These are phyloP conservation scores for Tychaedon coryphoeus DNA, from an alignment of 2,113 vertebrate genomes.

Conservation along the genomic window DNA sequence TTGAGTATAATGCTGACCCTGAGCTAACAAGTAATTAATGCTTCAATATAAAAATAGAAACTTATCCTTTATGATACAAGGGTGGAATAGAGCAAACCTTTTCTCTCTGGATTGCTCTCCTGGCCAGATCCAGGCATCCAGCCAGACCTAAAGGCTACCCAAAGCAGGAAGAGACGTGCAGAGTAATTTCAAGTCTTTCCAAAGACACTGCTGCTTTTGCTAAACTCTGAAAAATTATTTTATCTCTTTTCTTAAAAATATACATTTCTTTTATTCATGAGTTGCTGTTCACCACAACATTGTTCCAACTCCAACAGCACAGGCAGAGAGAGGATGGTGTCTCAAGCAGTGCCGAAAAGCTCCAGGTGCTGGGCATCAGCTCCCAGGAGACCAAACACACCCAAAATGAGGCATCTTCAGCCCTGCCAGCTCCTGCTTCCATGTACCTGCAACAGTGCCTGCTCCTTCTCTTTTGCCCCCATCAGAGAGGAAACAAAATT, in stretches of 20 bases:
- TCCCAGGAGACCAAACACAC: not conserved
- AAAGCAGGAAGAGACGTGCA: constrained; percentile 59
- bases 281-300: not conserved
- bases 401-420: not conserved
- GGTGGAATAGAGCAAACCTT: constrained; percentile 44
- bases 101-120: constrained; percentile 11
- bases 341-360: accelerated
- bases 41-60: constrained; percentile 77
- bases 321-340: not conserved
- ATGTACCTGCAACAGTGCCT: not conserved
- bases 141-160: constrained; percentile 18
- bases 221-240: constrained; percentile 35
- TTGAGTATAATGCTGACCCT: constrained; percentile 73
- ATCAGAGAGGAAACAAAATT: not conserved
- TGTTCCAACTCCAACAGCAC: not conserved
- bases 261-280: constrained; percentile 27
- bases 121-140: not conserved
- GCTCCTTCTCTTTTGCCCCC: not conserved
- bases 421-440: not conserved
- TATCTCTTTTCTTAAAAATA: constrained; percentile 39
- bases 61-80: constrained; percentile 63
- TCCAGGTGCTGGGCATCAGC: not conserved
- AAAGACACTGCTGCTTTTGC: not conserved
- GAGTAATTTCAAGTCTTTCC: constrained; percentile 39
- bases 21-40: constrained; percentile 77